Conservation (phyloP, 2,113 vertebrate genomes). For the Hydrochoerus hydrochaeris region DNA sequence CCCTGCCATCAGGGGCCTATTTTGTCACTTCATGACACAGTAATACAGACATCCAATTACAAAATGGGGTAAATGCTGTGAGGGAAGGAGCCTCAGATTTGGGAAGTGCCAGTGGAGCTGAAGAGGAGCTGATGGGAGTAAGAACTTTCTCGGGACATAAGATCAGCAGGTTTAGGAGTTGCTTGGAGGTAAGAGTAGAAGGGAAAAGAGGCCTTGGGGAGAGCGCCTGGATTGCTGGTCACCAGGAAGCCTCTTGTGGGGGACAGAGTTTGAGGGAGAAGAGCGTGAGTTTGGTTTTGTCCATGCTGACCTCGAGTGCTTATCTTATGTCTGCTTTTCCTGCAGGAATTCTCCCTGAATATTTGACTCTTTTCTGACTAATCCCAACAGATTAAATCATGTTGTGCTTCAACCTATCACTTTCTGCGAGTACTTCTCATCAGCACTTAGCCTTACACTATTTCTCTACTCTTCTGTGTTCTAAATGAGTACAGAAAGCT, state of each 20-base stretch:
- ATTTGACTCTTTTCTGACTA: neutral
- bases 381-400: neutral
- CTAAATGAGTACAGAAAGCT: neutral
- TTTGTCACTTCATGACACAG: too few species aligned
- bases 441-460: neutral
- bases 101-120: too few species aligned
- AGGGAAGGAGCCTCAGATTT: too few species aligned
- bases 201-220: too few species aligned
- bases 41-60: too few species aligned
- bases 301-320: neutral
- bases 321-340: neutral
- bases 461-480: neutral
- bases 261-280: neutral
- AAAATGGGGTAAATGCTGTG: too few species aligned
- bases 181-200: too few species aligned
- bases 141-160: too few species aligned
- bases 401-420: neutral
- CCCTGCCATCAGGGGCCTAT: too few species aligned
- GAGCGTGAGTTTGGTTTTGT: neutral
- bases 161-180: too few species aligned
- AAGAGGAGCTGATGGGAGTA: too few species aligned
- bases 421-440: neutral
- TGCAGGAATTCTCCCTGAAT: neutral
- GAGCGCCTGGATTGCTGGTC: too few species aligned
- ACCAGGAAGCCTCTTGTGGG: neutral